A percentile compares a stretch with the other conserved stretches of the same genome.
Evolutionary conservation across 2,797 vertebrate genomes (phyloP).

Genomic region (Melanotaenia trifasciata): DNA sequence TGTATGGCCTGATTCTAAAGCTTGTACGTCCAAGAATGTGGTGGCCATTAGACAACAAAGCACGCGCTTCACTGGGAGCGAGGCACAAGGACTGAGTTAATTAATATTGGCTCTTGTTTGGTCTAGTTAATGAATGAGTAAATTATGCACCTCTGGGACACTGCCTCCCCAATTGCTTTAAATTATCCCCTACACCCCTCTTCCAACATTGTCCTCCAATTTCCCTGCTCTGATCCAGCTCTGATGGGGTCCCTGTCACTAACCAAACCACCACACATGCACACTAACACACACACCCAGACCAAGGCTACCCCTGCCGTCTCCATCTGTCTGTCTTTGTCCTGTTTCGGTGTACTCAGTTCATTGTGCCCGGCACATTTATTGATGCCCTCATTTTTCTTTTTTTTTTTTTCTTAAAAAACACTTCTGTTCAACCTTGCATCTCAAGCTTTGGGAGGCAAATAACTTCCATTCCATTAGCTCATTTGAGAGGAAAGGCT

Average conservation of each 20-base stretch:
- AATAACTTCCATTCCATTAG: slow-evolving; percentile 97
- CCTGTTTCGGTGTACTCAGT: slow-evolving; percentile 81
- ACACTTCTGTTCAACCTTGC: slow-evolving; percentile 84
- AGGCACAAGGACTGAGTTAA: slow-evolving; percentile 74
- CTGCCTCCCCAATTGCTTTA: slow-evolving; percentile 75
- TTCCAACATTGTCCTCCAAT: slow-evolving; percentile 79
- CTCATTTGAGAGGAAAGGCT: slow-evolving; percentile 88
- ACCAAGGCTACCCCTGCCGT: slow-evolving; percentile 62
- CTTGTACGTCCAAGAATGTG: slow-evolving; percentile 45
- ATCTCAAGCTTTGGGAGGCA: slow-evolving; percentile 74
- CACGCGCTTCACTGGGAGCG: slow-evolving; percentile 42
- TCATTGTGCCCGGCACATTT: slow-evolving; percentile 88
- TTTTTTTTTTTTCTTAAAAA: slow-evolving; percentile 63
- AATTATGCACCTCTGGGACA: slow-evolving; percentile 84
- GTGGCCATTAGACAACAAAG: slow-evolving; percentile 65
- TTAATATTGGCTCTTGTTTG: slow-evolving; percentile 86
- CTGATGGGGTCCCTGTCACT: slow-evolving; percentile 81
- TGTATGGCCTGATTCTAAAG: slow-evolving; percentile 35
- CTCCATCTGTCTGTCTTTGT: slow-evolving; percentile 92
- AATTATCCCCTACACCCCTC: slow-evolving; percentile 75
- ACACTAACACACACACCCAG: slow-evolving; percentile 27
- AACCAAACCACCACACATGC: slow-evolving; percentile 61
- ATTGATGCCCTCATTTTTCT: slow-evolving; percentile 74
- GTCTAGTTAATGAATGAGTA: slow-evolving; percentile 85
- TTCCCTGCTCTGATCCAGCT: slow-evolving; percentile 80